phyloP scores from a whole-genome alignment of 1,140 invertebrate species.

The Melanaphis sacchari region DNA sequence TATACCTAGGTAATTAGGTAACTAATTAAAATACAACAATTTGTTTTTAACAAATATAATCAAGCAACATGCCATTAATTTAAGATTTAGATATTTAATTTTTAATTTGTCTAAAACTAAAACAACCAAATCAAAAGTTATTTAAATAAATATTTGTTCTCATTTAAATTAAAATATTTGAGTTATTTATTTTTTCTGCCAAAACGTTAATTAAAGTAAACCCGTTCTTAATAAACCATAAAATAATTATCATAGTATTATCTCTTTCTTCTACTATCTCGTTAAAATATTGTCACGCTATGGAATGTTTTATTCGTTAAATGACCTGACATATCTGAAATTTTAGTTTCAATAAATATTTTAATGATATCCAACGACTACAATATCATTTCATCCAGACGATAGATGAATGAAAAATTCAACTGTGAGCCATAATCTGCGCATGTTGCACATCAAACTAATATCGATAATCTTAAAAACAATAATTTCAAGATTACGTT shows the following conservation, averaged over 20 bases:
- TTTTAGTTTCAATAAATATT: not conserved
- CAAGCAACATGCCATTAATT: not conserved
- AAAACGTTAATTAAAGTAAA: not conserved
- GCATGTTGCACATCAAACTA: not conserved
- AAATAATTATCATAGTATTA: not conserved
- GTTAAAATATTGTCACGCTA: not conserved
- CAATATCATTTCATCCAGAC: not conserved
- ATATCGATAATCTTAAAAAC: not conserved
- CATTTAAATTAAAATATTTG: not conserved
- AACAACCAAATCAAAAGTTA: not conserved
- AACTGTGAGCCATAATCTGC: too few species aligned
- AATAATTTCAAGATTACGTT: not conserved
- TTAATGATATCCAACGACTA: too few species aligned
- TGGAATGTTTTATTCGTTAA: not conserved
- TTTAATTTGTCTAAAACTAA: not conserved
- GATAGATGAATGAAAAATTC: not conserved
- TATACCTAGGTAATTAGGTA: not conserved
- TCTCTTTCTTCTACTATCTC: not conserved
- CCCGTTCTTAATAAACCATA: not conserved
- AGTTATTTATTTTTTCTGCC: not conserved
- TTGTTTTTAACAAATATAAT: not conserved
- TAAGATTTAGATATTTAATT: not conserved
- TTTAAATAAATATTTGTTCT: not conserved
- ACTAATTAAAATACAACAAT: not conserved
- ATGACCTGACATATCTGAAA: not conserved